Conservation (phyloP, 1,140 invertebrate species). For the Campoletis sonorensis region DNA sequence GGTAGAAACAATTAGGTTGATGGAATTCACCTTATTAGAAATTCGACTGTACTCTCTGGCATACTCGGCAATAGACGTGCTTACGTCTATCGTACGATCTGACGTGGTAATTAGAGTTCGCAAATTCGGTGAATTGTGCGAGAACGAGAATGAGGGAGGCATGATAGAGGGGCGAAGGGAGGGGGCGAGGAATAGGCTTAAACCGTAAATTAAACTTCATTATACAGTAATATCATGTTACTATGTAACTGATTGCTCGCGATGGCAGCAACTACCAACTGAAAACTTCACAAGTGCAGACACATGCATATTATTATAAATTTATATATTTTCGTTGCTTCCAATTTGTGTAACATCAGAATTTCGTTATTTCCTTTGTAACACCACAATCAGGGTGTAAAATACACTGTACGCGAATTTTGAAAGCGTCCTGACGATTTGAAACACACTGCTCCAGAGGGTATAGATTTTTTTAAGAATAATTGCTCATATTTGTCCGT, state of each 20-base stretch:
- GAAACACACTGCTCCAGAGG: too few species aligned
- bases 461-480: too few species aligned
- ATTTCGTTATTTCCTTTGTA: too few species aligned
- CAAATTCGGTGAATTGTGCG: constrained; percentile 10
- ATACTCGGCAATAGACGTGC: background rate
- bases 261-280: constrained; percentile 13
- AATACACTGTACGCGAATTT: too few species aligned
- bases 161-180: background rate
- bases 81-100: background rate
- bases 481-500: too few species aligned
- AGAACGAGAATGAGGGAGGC: background rate
- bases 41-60: background rate
- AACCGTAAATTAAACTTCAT: background rate
- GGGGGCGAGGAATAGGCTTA: background rate
- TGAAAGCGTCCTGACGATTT: too few species aligned
- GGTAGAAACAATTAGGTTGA: background rate
- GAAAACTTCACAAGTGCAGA: background rate
- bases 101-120: constrained; percentile 21
- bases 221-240: constrained; percentile 15
- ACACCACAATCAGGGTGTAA: too few species aligned
- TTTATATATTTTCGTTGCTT: too few species aligned
- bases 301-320: background rate
- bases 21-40: background rate
- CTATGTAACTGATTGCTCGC: constrained; percentile 1
- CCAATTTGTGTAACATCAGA: too few species aligned